Base-by-base conservation (phyloP, 2,113 vertebrate genomes). In the Myanophis thanlyinensis region DNA sequence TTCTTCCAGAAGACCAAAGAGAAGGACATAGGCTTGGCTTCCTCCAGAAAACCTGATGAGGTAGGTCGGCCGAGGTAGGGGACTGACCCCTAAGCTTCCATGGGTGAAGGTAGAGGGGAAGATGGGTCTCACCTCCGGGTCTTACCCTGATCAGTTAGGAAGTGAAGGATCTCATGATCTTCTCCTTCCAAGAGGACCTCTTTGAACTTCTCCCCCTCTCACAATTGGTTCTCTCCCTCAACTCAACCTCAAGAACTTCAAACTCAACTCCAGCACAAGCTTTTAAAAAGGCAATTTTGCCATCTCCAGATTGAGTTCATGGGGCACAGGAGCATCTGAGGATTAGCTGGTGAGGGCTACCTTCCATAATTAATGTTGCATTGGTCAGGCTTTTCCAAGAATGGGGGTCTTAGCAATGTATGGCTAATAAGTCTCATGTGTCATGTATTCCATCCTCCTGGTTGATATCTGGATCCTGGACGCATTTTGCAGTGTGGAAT, bases 191-290 rank as follows among this genome's bases (percentile, higher is more conserved):
- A 90, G 13, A 93, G 12, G 56, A 59, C 56, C n/a, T 40, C 12
- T 22, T 49, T 12, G 8, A 35, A 22, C 46, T 35, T 10, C 4
- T 30, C 27, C 27, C 88, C 73, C 1, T 11, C 5, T 44, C 89
- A 67, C 92, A 88, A 92, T 94, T 95, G 95, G 94, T 89, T 93
- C 13, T 10, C 84, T 87, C 49, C 59, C 88, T n/a, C n/a, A n/a
- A n/a, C n/a, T n/a, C n/a, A n/a, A n/a, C n/a, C n/a, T n/a, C n/a
- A n/a, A 59, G 54, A 67, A 30, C 30, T 15, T 11, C 23, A 53
- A 10, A 56, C 91, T 15, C 35, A 40, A 18, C n/a, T 40, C 5
- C 67, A 40, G 18, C 67, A 3, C 7, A 22, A 40, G 20, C 35
- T 18, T n/a, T 80, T 3, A 80, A 80, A 80, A 80, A 40, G 7